Evolutionary conservation across 2,113 vertebrate species (phyloP).

Genomic region (Phocoena phocoena): DNA sequence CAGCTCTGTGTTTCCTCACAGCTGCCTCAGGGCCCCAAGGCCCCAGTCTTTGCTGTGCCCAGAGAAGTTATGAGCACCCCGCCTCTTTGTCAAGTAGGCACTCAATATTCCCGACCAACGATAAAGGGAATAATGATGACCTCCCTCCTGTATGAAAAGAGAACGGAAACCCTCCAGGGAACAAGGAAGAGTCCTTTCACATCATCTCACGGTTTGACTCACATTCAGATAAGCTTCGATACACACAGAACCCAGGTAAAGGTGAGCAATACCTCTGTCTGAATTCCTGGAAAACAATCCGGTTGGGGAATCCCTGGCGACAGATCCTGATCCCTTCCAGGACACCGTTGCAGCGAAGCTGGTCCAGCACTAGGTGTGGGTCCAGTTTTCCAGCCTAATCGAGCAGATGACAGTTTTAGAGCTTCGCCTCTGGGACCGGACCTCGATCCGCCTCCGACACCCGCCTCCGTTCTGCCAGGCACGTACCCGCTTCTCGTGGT

Average conservation of each 20-base stretch:
- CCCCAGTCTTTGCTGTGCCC: background rate
- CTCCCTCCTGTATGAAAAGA: background rate
- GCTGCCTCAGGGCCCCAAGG: background rate
- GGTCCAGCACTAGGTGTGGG: constrained; percentile 96
- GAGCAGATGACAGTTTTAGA: constrained; percentile 19
- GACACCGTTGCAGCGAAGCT: constrained; percentile 97
- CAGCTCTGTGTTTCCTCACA: background rate
- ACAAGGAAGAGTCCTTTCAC: background rate
- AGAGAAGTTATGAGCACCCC: fast-evolving
- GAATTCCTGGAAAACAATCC: constrained; percentile 99
- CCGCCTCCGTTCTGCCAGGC: fast-evolving
- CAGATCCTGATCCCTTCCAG: constrained; percentile 98
- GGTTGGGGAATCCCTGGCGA: constrained; percentile 98
- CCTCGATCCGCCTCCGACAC: fast-evolving
- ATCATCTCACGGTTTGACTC: background rate
- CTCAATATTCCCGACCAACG: background rate
- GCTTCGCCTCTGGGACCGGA: background rate
- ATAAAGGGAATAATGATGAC: background rate
- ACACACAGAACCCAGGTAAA: background rate
- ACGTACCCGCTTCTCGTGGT: constrained; percentile 96
- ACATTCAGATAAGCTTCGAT: background rate
- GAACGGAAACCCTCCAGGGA: background rate
- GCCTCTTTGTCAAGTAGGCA: background rate
- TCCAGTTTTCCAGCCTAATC: constrained; percentile 95
- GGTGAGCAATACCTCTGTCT: constrained; percentile 91